Base-by-base conservation (phyloP, 1,140 invertebrate genomes). In the Diachasma alloeum region DNA sequence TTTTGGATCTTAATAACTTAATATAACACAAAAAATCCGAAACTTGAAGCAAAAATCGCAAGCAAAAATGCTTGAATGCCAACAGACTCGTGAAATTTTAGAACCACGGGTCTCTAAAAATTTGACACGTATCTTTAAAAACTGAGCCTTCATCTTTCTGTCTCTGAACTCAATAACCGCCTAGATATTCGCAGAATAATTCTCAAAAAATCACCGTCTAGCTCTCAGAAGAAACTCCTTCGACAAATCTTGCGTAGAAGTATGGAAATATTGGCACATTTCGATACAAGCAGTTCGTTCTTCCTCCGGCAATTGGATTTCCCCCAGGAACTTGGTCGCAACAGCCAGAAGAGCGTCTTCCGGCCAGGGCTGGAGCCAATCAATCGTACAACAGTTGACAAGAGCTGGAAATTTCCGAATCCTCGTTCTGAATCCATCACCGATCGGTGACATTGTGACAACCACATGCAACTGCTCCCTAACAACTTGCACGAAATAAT, bases 331-430 rank as follows among this genome's bases (percentile, higher is more conserved):
- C 71, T 95, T 93, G 0, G 93, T 95, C 0, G 97, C 96, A 0
- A 99, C 97, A 37, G 96, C 97, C n/a, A 97, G 89, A 9, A 99
- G 87, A n/a, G 97, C 97, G 90, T 99, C 97, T 80, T 95, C 93
- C 0, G 97, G 97, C 98, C 98, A 99, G 48, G 96, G 91, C 92
- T 95, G 96, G 87, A 99, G 95, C 97, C 97, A 99, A 88, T 99
- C 97, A 78, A 99, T 98, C 0, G 97, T 98, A 84, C 97, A 99
- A 84, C 97, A 98, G 86, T 98, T 99, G 31, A 98, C 95, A 53
- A 99, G 91, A 0, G 97, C 95, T 0, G 97, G 97, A 86, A 98
- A 99, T 86, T 97, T 98, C 19, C 97, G 90, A 9, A 99, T 93
- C 42, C 96, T 91, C 77, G 93, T 95, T 44, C 97, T 91, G 83